These are phyloP conservation scores for Invenusta paracnida DNA, from an alignment of 2,888 invertebrate genomes.

Conservation along the genomic window DNA sequence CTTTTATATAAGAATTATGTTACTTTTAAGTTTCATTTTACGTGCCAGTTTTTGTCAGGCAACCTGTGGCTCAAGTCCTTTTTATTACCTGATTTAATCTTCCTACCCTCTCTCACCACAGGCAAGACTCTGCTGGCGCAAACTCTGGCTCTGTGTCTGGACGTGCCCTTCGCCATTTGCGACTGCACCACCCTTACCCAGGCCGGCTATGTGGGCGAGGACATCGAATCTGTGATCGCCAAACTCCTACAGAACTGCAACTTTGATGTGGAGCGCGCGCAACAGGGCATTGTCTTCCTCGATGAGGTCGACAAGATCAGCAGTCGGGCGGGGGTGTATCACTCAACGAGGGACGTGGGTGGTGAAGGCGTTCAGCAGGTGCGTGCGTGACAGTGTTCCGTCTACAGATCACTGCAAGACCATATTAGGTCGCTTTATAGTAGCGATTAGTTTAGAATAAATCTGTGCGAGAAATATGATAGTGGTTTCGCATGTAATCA, in stretches of 20 bases:
- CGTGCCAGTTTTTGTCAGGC: too few relatives aligned
- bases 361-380: conserved; percentile 97
- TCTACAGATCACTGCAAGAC: too few relatives aligned
- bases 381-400: too few relatives aligned
- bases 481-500: too few relatives aligned
- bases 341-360: conserved; percentile 89
- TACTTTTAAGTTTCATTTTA: too few relatives aligned
- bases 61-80: too few relatives aligned
- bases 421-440: too few relatives aligned
- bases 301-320: conserved; percentile 99
- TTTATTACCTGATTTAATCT: too few relatives aligned
- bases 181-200: conserved; percentile 70
- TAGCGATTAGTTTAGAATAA: too few relatives aligned
- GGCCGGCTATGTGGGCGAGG: conserved; percentile 90
- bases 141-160: conserved; percentile 90
- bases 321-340: conserved; percentile 80
- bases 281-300: conserved; percentile 87
- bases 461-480: too few relatives aligned
- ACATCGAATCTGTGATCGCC: conserved; percentile 94
- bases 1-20: too few relatives aligned
- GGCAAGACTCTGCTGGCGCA: conserved; percentile 94
- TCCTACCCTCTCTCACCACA: too few relatives aligned
- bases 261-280: conserved; percentile 91
- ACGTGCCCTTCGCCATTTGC: conserved; percentile 97
- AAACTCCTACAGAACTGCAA: conserved; percentile 90